These are phyloP conservation scores for Drosophila flavopinicola DNA, from an alignment of 2,888 invertebrate species.

Conservation along the genomic window DNA sequence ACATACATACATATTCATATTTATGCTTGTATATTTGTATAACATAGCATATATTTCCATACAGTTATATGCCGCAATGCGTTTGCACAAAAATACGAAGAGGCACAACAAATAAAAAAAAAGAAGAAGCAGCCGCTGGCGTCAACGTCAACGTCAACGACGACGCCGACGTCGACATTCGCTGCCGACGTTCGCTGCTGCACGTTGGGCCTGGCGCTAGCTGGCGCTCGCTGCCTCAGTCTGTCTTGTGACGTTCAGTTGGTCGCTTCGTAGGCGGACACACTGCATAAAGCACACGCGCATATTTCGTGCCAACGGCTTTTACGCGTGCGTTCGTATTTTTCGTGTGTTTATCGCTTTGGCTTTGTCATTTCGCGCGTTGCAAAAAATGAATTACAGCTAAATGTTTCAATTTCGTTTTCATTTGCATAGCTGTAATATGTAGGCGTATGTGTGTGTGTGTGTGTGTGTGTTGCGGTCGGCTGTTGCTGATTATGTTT, in stretches of 20 bases:
- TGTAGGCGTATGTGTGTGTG: conserved; percentile 19
- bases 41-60: background rate
- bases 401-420: conserved; percentile 43
- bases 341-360: conserved; percentile 11
- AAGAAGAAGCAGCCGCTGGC: conserved; percentile 2
- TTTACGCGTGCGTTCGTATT: conserved; percentile 64
- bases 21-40: background rate
- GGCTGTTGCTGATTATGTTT: conserved; percentile 48
- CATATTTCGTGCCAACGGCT: conserved; percentile 51
- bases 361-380: background rate
- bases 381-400: conserved; percentile 3
- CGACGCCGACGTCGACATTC: conserved; percentile 19
- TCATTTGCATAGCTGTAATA: conserved; percentile 11
- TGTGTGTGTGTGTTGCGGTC: conserved; percentile 23
- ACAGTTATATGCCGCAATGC: conserved; percentile 1
- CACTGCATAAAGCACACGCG: conserved; percentile 61
- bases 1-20: background rate
- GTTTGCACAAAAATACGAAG: conserved; percentile 28
- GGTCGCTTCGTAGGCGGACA: conserved; percentile 67
- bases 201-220: conserved; percentile 43
- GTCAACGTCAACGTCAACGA: conserved; percentile 16
- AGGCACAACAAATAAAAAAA: conserved; percentile 1
- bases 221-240: conserved; percentile 81
- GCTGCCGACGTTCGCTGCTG: conserved; percentile 28
- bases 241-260: conserved; percentile 83